These are phyloP conservation scores for Eurois occulta DNA, from an alignment of 2,888 invertebrate species.

Conservation along the genomic window DNA sequence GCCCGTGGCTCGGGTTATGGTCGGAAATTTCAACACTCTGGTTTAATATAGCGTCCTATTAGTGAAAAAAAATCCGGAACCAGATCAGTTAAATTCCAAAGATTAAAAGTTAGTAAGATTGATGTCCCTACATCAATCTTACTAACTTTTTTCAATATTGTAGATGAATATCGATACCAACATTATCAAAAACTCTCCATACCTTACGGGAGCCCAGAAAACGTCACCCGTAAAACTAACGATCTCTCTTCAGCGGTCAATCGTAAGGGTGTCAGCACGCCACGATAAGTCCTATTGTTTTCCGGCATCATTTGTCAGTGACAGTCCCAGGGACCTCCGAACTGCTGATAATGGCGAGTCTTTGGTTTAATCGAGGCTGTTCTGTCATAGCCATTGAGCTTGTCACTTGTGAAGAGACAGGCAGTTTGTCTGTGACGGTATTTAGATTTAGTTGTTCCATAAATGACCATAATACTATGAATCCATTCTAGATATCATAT, in stretches of 20 bases:
- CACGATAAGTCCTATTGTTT: conserved; percentile 54
- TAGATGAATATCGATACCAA: background rate
- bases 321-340: conserved; percentile 46
- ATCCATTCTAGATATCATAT: background rate
- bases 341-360: conserved; percentile 43
- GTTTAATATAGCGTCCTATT: background rate
- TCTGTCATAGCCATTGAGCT: conserved; percentile 33
- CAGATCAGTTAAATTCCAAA: background rate
- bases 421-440: conserved; percentile 16
- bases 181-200: background rate
- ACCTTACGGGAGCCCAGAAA: background rate
- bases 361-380: conserved; percentile 36
- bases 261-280: conserved; percentile 19
- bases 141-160: background rate
- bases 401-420: conserved; percentile 21
- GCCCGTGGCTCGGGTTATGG: background rate
- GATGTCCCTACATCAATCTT: background rate
- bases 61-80: background rate
- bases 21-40: background rate
- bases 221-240: conserved; percentile 43
- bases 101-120: too few relatives aligned
- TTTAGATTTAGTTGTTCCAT: background rate
- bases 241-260: conserved; percentile 42
- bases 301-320: conserved; percentile 59
- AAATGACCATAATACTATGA: background rate